These are phyloP conservation scores for Parnassius orleans DNA, from an alignment of 2,888 invertebrate species.

Conservation along the genomic window DNA sequence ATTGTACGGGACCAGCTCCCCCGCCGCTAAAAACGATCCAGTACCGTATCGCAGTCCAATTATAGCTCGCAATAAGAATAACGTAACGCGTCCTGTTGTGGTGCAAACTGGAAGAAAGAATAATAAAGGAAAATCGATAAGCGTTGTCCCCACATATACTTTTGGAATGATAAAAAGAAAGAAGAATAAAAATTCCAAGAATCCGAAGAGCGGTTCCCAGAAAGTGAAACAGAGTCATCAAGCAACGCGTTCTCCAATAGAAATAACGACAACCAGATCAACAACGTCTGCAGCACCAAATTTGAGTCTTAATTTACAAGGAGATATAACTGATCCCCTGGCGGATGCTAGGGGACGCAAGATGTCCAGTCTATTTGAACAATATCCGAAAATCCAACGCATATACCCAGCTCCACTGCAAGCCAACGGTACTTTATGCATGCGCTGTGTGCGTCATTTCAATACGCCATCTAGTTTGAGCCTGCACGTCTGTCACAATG, in stretches of 20 bases:
- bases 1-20: slow-evolving; percentile 91
- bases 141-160: slow-evolving; percentile 68
- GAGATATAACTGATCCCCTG: slow-evolving; percentile 63
- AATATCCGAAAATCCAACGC: slow-evolving; percentile 88
- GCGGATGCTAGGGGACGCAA: slow-evolving; percentile 75
- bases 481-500: slow-evolving; percentile 63
- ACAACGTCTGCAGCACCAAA: slow-evolving; percentile 54
- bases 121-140: slow-evolving; percentile 60
- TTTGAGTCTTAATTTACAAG: slow-evolving; percentile 66
- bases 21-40: slow-evolving; percentile 83
- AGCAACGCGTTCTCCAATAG: slow-evolving; percentile 75
- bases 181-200: slow-evolving; percentile 81
- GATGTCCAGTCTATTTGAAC: slow-evolving; percentile 86
- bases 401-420: slow-evolving; percentile 86
- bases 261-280: slow-evolving; percentile 74
- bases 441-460: slow-evolving; percentile 51
- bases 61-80: slow-evolving; percentile 63
- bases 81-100: slow-evolving; percentile 69
- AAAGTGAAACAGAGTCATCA: slow-evolving; percentile 78
- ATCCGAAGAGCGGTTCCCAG: slow-evolving; percentile 68
- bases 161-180: slow-evolving; percentile 74
- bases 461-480: slow-evolving; percentile 55
- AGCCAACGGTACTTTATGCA: slow-evolving; percentile 70
- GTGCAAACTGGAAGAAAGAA: slow-evolving; percentile 68
- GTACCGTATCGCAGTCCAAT: slow-evolving; percentile 73